Percentiles rank a stretch among this genome's conserved stretches.
Conservation (phyloP, 2,888 invertebrate genomes). For the Cylindroiulus punctatus region DNA sequence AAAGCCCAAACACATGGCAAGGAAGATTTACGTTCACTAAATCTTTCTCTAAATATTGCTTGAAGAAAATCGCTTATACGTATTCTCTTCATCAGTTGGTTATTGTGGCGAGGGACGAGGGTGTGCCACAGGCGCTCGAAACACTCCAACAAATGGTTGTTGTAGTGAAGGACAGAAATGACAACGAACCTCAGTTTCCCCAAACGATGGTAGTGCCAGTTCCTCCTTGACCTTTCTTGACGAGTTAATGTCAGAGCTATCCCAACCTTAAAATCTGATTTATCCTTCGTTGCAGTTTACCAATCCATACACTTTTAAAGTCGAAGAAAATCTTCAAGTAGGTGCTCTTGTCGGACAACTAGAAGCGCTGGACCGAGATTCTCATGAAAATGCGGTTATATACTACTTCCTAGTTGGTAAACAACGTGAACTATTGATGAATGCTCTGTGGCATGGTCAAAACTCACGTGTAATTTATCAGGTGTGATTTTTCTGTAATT, state of each 20-base stretch:
- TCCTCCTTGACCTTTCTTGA: too few relatives aligned
- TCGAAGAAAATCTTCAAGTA: constrained; percentile 53
- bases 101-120: constrained; percentile 50
- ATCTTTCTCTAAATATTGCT: constrained; percentile 75
- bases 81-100: constrained; percentile 47
- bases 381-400: constrained; percentile 41
- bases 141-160: constrained; percentile 43
- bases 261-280: too few relatives aligned
- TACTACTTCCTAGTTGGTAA: constrained; percentile 71
- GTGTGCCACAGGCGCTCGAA: constrained; percentile 54
- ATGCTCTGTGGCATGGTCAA: not conserved
- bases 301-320: constrained; percentile 53
- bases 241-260: not conserved
- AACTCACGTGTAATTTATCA: not conserved
- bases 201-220: constrained; percentile 54
- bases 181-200: constrained; percentile 54
- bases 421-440: not conserved
- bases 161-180: constrained; percentile 50
- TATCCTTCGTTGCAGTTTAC: constrained; percentile 54
- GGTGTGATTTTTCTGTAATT: not conserved
- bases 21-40: constrained; percentile 49
- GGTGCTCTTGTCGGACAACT: constrained; percentile 55
- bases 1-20: constrained; percentile 74
- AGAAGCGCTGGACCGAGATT: constrained; percentile 49
- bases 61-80: constrained; percentile 68